A percentile compares a stretch with the other conserved stretches of the same genome.
phyloP scores from a whole-genome alignment of 2,113 vertebrate genomes.

The Heterotis niloticus region DNA sequence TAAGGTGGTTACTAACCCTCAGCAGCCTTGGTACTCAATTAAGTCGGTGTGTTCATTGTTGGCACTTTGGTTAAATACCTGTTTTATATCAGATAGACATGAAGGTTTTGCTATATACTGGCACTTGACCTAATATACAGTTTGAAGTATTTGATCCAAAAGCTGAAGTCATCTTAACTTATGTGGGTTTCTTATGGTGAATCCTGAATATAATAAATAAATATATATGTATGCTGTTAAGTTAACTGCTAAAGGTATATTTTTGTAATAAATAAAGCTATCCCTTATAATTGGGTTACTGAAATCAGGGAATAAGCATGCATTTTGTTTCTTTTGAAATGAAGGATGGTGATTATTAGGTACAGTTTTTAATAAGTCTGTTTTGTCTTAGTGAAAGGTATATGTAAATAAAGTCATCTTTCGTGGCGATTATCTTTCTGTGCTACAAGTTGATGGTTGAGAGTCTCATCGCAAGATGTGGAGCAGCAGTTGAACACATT shows the following conservation, averaged over 20 bases:
- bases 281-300: conserved; percentile 21
- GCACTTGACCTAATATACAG: neutral
- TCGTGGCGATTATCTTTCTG: conserved; percentile 38
- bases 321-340: conserved; percentile 38
- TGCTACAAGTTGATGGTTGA: neutral
- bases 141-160: conserved; percentile 15
- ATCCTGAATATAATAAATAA: conserved; percentile 9
- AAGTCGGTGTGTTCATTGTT: conserved; percentile 22
- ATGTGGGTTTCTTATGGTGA: neutral
- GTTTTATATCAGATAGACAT: no score
- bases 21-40: neutral
- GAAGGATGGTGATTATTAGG: conserved; percentile 46
- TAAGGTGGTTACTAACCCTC: neutral
- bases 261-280: neutral
- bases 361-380: conserved; percentile 39
- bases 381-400: conserved; percentile 51
- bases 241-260: neutral
- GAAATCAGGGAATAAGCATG: conserved; percentile 37
- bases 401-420: conserved; percentile 63
- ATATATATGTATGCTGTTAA: conserved; percentile 14
- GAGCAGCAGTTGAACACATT: neutral
- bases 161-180: conserved; percentile 8
- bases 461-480: neutral
- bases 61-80: no score
- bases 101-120: conserved; percentile 17